Evolutionary conservation across 2,113 vertebrate species (phyloP).

Genomic region (Menura novaehollandiae): DNA sequence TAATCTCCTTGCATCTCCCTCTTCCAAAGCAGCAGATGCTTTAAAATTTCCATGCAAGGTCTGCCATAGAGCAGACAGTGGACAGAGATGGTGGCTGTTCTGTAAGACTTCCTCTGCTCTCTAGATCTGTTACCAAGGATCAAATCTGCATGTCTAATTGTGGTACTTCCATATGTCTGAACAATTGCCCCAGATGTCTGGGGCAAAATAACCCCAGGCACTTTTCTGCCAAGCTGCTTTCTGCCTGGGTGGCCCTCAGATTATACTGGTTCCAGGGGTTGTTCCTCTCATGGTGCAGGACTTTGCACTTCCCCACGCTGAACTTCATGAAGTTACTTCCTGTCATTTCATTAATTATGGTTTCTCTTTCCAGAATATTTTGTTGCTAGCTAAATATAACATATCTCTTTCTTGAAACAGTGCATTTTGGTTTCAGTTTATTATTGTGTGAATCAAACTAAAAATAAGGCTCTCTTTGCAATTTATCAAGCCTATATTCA

Average conservation of each 20-base stretch:
- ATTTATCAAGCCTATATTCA: background rate
- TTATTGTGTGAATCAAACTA: background rate
- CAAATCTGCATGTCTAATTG: background rate
- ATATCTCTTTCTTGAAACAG: background rate
- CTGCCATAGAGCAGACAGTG: background rate
- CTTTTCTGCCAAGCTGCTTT: background rate
- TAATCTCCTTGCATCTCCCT: background rate
- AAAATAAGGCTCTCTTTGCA: background rate
- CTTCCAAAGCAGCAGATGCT: background rate
- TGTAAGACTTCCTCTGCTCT: background rate
- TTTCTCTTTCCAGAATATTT: background rate
- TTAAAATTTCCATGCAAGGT: background rate
- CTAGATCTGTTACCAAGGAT: background rate
- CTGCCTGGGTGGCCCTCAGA: background rate
- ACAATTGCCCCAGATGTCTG: background rate
- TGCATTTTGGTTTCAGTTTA: background rate
- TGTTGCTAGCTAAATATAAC: background rate
- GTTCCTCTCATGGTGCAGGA: background rate
- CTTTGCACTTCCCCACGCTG: background rate
- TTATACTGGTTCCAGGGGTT: background rate
- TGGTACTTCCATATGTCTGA: background rate
- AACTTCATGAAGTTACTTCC: background rate
- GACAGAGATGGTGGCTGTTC: background rate
- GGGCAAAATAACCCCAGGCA: background rate
- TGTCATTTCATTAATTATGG: background rate